Evolutionary conservation across 2,797 vertebrate species (phyloP), one percentile per base, ranked within the genome.

Genomic region (Ctenopoma multispine): DNA sequence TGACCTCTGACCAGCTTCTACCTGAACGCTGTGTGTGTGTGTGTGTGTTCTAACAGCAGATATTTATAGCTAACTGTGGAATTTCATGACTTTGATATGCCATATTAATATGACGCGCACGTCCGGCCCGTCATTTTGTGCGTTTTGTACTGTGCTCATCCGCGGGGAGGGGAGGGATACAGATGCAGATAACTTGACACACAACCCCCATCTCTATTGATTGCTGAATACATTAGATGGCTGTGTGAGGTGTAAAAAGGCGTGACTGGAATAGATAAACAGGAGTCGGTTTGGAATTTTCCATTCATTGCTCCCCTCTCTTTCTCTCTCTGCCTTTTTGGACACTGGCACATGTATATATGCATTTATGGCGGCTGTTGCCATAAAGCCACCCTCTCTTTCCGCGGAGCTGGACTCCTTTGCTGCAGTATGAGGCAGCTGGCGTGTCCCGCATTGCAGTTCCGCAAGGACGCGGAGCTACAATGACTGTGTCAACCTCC

Each of bases 361-460:
- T 72, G 46, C 36, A 15, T 66, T 20, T 41, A 38, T 44, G 46
- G 36, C 7, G 17, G 40, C 36, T 67, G 55, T 40, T 23, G 11
- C 43, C 34, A 54, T 41, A 27, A 43, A 57, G 31, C 63, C 29
- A 12, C 14, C 51, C 41, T 49, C 36, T 69, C 20, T 41, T 17
- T 20, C 12, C 40, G 20, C 17, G 51, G 46, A 63, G 55, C 50
- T 38, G 11, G 72, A 17, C 18, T 18, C 27, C 23, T 66, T 56
- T 82, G 86, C 86, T 86, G 88, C 90, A 90, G 87, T 78, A 79
- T 60, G 61, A 47, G 85, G 75, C 81, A 82, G 87, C 80, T 82
- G 83, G 80, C 69, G 74, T 7, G 71, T 87, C 87, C 88, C 89
- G 94, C 94, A 95, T 92, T 95, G 94, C 94, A 95, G 93, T 84